These are phyloP conservation scores for Didymodactylos carnosus DNA, from an alignment of 2,888 invertebrate genomes.

Conservation along the genomic window DNA sequence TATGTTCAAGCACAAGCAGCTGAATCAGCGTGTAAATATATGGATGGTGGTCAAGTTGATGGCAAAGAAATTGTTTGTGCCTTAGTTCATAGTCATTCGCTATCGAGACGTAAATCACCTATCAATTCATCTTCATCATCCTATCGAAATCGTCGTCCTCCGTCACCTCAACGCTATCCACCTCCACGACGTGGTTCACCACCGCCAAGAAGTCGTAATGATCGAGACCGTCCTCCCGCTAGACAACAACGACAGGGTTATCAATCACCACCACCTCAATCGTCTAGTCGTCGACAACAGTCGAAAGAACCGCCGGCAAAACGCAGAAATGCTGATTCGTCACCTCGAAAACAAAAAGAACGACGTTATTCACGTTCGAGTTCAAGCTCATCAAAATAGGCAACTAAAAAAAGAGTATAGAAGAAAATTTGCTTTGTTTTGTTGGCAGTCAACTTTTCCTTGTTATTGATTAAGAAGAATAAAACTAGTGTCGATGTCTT, in stretches of 20 bases:
- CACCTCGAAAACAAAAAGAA: background rate
- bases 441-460: too few relatives aligned
- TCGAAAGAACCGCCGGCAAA: too few relatives aligned
- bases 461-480: too few relatives aligned
- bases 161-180: background rate
- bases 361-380: background rate
- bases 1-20: conserved; percentile 80
- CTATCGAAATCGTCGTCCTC: background rate
- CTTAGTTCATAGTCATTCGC: conserved; percentile 1
- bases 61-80: conserved; percentile 78
- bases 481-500: too few relatives aligned
- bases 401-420: too few relatives aligned
- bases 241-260: background rate
- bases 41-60: conserved; percentile 96
- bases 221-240: background rate
- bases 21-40: conserved; percentile 92
- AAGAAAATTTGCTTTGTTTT: too few relatives aligned
- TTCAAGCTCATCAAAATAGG: background rate
- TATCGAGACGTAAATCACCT: conserved; percentile 1
- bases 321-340: background rate
- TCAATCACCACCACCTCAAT: background rate
- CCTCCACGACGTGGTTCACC: background rate
- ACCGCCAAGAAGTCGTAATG: background rate
- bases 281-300: background rate
- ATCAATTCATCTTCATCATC: background rate